Percentiles rank a stretch among this genome's conserved stretches.
Conservation (phyloP, 2,113 vertebrate genomes). For the Fregata magnificens region DNA sequence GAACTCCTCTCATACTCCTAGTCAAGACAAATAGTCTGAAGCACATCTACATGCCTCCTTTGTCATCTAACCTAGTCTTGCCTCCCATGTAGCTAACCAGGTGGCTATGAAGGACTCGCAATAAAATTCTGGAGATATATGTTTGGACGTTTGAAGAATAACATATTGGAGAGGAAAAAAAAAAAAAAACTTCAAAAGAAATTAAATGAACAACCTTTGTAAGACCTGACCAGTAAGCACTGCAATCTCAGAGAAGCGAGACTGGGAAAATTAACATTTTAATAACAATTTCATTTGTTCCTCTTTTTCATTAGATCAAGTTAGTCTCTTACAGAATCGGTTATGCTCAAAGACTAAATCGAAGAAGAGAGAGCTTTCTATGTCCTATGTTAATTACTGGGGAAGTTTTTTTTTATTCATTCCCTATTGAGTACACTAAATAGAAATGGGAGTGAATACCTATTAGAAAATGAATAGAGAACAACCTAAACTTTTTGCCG, state of each 20-base stretch:
- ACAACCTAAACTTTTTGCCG: constrained; percentile 1
- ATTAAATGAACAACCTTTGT: not conserved
- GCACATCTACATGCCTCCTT: not conserved
- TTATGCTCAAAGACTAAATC: not conserved
- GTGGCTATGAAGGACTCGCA: not conserved
- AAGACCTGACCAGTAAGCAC: not conserved
- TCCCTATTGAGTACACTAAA: not conserved
- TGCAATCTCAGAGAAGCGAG: not conserved
- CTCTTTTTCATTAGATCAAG: not conserved
- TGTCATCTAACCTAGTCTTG: not conserved
- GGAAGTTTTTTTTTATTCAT: not conserved
- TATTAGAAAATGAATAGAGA: not conserved
- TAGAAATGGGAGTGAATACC: not conserved
- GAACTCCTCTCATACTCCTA: not conserved
- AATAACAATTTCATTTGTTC: not conserved
- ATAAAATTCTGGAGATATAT: not conserved
- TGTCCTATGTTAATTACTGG: not conserved
- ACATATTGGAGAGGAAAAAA: rapidly evolving
- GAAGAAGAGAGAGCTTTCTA: not conserved
- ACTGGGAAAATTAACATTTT: not conserved
- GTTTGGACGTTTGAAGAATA: not conserved
- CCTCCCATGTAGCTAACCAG: not conserved
- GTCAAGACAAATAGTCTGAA: not conserved
- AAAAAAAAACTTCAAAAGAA: not conserved
- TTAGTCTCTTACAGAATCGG: not conserved